phyloP scores from a whole-genome alignment of 2,113 vertebrate species.

The Puffinus mauretanicus region DNA sequence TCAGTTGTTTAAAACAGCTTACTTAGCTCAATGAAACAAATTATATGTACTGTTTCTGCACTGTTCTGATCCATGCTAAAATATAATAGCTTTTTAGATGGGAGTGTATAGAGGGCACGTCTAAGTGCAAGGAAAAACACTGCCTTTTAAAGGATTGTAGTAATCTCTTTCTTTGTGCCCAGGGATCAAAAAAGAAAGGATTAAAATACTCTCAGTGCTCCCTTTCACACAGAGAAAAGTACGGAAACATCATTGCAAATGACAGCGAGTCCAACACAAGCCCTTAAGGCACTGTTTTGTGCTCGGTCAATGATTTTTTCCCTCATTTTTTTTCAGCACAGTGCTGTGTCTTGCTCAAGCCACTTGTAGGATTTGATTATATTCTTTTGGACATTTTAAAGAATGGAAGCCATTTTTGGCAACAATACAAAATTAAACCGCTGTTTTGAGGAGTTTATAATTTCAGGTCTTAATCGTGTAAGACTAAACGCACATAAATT shows the following conservation, averaged over 20 bases:
- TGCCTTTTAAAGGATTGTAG: not conserved
- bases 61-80: not conserved
- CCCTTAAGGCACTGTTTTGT: not conserved
- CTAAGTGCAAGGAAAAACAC: not conserved
- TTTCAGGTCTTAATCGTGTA: not conserved
- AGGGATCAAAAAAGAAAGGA: not conserved
- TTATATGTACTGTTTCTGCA: not conserved
- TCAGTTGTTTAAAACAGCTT: not conserved
- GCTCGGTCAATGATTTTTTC: not conserved
- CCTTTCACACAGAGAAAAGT: not conserved
- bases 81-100: not conserved
- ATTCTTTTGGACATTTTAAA: not conserved
- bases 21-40: not conserved
- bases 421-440: not conserved
- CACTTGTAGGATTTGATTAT: not conserved
- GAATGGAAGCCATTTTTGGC: not conserved
- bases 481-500: not conserved
- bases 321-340: not conserved
- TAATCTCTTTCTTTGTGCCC: not conserved
- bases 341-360: not conserved
- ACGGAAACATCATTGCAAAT: not conserved
- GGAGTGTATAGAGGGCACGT: fast-evolving
- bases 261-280: fast-evolving
- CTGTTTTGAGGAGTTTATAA: not conserved
- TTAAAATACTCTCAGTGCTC: not conserved